Base-by-base conservation (phyloP, 1,140 invertebrate genomes). In the Choristoneura fumiferana region DNA sequence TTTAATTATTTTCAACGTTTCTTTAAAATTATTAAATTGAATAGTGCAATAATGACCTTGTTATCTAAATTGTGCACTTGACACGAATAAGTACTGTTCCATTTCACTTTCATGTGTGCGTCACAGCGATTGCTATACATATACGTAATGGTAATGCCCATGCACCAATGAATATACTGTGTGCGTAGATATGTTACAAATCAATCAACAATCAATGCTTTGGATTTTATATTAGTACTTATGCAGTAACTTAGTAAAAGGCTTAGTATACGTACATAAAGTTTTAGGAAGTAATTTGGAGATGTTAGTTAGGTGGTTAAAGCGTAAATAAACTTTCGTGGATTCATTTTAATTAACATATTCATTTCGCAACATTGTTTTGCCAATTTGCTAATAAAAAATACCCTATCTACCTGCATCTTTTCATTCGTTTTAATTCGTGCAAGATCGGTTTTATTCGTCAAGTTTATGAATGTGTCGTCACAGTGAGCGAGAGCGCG, bases 11-110 rank as follows among this genome's bases (percentile, higher is more conserved):
- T 54, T 61, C 61, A 22, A 9, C 13, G 45, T 69, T 66, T 69
- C 67, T 69, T 67, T 58, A 69, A 75, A 76, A 77, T 71, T 53
- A 68, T 71, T 78, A 76, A 45, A 76, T 80, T 66, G 67, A 71
- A 68, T 88, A 84, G 84, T 84, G 81, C 81, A 86, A 84, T 75
- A 62, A 72, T 85, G 81, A 81, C 85, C 85, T 88, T 84, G 83
- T 88, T 86, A 88, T 88, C 83, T 86, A 86, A 86, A 88, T 85
- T 81, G 83, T 86, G 83, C 81, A 88, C 85, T 88, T 88, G 85
- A 88, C 85, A 88, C 78, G 76, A 85, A 85, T 88, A 49, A 49
- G 43, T 49, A 84, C 78, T 84, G 83, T 79, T 83, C 79, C 84
- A 87, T 88, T 86, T 87, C 83, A 88, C 85, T 86, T 86, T 88